These are phyloP conservation scores for Sphaeramia orbicularis DNA, from an alignment of 2,797 vertebrate genomes.

Conservation along the genomic window DNA sequence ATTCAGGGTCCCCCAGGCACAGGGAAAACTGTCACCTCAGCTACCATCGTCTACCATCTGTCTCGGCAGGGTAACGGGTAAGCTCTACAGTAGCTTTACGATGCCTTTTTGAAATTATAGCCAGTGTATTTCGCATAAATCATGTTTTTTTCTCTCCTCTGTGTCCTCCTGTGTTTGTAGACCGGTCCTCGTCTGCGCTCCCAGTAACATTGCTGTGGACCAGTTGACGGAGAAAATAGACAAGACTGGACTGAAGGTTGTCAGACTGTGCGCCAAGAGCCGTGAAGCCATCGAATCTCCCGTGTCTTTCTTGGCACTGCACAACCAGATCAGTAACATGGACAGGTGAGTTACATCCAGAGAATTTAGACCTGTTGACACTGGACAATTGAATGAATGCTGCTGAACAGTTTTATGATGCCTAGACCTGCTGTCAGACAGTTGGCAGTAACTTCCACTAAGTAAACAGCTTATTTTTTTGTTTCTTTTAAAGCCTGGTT, in stretches of 20 bases:
- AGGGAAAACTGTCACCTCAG: constrained; percentile 97
- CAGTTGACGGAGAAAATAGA: constrained; percentile 99
- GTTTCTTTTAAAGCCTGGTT: too few species aligned
- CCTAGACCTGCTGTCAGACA: too few species aligned
- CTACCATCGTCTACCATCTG: constrained; percentile 98
- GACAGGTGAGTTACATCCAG: constrained; percentile 88
- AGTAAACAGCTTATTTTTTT: too few species aligned
- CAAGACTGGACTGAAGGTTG: constrained; percentile 96
- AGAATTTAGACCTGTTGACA: background rate
- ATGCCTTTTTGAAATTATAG: background rate
- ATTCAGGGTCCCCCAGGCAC: constrained; percentile 98
- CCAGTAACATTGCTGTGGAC: constrained; percentile 98
- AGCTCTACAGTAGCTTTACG: background rate
- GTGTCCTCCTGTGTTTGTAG: constrained; percentile 71
- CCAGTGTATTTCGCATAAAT: background rate
- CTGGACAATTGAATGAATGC: background rate
- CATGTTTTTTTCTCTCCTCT: constrained; percentile 6
- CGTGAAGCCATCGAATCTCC: constrained; percentile 98
- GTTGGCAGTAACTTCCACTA: too few species aligned
- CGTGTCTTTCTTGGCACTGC: constrained; percentile 96
- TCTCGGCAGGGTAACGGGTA: constrained; percentile 98
- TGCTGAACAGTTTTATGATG: too few species aligned
- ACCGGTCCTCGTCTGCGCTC: constrained; percentile 97
- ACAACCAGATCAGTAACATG: constrained; percentile 99
- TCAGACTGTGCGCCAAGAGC: constrained; percentile 97